These are phyloP conservation scores for Sebastes diploproa DNA, from an alignment of 2,797 vertebrate genomes.

Conservation along the genomic window DNA sequence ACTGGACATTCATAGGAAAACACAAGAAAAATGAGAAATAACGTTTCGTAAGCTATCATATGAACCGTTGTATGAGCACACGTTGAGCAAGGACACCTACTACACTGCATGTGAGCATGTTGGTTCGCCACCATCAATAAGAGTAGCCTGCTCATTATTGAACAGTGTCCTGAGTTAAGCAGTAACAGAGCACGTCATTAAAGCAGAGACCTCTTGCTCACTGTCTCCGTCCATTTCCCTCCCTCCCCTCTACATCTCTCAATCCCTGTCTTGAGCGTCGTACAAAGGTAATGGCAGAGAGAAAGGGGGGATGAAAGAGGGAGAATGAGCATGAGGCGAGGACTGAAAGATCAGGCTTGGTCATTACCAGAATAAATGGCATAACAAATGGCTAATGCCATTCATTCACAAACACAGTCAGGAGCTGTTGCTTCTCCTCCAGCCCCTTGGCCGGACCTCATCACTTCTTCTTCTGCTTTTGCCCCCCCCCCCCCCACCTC, in stretches of 20 bases:
- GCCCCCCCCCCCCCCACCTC: not conserved
- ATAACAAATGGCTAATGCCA: conserved; percentile 72
- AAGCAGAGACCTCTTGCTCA: conserved; percentile 41
- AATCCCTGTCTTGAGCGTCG: conserved; percentile 23
- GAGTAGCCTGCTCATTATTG: conserved; percentile 40
- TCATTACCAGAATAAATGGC: conserved; percentile 75
- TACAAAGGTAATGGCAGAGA: conserved; percentile 36
- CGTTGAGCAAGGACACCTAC: not conserved
- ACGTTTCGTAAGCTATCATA: no score
- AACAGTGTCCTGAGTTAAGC: conserved; percentile 57
- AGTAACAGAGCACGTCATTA: conserved; percentile 61
- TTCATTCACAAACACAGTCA: conserved; percentile 73
- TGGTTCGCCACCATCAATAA: conserved; percentile 31
- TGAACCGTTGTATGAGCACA: fast-evolving
- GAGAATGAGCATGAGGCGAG: conserved; percentile 46
- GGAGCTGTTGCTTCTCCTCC: conserved; percentile 14
- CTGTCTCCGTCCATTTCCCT: conserved; percentile 18
- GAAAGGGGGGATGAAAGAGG: conserved; percentile 26
- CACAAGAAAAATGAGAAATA: no score
- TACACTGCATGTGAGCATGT: not conserved
- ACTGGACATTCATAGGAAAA: no score
- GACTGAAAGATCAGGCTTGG: conserved; percentile 62
- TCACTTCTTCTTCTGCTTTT: conserved; percentile 1
- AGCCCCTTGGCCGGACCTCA: conserved; percentile 35
- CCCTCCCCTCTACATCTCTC: conserved; percentile 26